Percentiles rank a stretch among this genome's conserved stretches.
Evolutionary conservation across 2,888 invertebrate genomes (phyloP).

Genomic region (Diadegma fenestrale): DNA sequence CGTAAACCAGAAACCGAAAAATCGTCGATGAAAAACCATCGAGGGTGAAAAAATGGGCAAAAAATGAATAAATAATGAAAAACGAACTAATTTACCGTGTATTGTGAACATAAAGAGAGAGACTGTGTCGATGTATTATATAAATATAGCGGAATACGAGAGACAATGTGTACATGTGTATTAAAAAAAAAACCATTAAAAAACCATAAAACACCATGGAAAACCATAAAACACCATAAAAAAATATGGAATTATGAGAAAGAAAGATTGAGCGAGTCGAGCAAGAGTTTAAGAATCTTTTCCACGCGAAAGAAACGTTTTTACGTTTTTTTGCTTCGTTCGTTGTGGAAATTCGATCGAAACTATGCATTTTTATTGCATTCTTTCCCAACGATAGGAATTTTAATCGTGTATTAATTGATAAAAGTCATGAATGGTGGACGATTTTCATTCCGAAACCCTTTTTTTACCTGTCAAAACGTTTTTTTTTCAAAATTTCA

Average conservation of each 20-base stretch:
- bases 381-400: not conserved
- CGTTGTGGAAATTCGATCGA: constrained; percentile 45
- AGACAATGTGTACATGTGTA: constrained; percentile 67
- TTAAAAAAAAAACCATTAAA: constrained; percentile 39
- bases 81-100: constrained; percentile 2
- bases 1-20: constrained; percentile 11
- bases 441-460: constrained; percentile 65
- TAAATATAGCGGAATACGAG: constrained; percentile 66
- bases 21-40: constrained; percentile 25
- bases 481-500: not conserved
- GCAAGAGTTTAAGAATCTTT: constrained; percentile 27
- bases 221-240: not conserved
- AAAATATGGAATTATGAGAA: constrained; percentile 5
- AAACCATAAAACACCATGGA: no score
- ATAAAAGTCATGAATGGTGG: constrained; percentile 63
- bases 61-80: not conserved
- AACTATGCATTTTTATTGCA: constrained; percentile 58
- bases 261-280: constrained; percentile 28
- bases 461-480: constrained; percentile 1
- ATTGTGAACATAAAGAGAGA: constrained; percentile 51
- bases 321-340: constrained; percentile 13
- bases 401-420: constrained; percentile 52
- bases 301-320: not conserved
- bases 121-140: constrained; percentile 66
- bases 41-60: not conserved